Base-by-base conservation (phyloP, 2,797 vertebrate genomes). In the Parauchenoglanis punctatus region DNA sequence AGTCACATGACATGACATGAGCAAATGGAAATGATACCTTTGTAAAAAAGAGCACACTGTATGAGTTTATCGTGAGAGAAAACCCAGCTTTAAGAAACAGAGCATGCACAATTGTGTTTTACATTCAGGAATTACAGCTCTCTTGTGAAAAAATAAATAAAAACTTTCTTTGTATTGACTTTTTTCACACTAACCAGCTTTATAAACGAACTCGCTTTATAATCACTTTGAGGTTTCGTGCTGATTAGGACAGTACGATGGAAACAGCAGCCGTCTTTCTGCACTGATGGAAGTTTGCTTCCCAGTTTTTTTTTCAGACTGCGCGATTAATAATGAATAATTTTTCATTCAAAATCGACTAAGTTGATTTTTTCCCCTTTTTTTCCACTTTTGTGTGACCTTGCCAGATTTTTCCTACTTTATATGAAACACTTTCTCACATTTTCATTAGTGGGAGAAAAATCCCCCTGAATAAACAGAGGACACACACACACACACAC, bases 381-480 rank as follows among this genome's bases (percentile, higher is more conserved):
- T 20, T 54, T 3, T 3, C 11, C 11, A 75, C 20, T 77, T 28
- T n/a, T 2, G 6, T 15, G 23, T 52, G 23, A n/a, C 23, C 4
- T 58, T 3, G 12, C 5, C 44, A 28, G 5, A 28, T 35, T n/a
- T 35, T 46, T 25, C 46, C n/a, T 2, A 20, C 54, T 75, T 65
- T 13, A 31, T 28, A n/a, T 56, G 8, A 85, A 67, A 65, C 46
- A 12, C 25, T 58, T 70, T 80, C 75, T n/a, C 63, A 56, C 35
- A n/a, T 86, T 86, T 86, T 86, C 18, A 67, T 85, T 59, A 49
- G 46, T 56, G 59, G 49, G 28, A 67, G 28, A 63, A 78, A 86
- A 17, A 44, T 67, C 58, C 28, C 56, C 59, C 52, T 67, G 23
- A 86, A 40, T 40, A 70, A 67, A 81, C 78, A 78, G 28, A 58